These are phyloP conservation scores for Apomyelois bistriatella DNA, from an alignment of 2,888 invertebrate species.

Conservation along the genomic window DNA sequence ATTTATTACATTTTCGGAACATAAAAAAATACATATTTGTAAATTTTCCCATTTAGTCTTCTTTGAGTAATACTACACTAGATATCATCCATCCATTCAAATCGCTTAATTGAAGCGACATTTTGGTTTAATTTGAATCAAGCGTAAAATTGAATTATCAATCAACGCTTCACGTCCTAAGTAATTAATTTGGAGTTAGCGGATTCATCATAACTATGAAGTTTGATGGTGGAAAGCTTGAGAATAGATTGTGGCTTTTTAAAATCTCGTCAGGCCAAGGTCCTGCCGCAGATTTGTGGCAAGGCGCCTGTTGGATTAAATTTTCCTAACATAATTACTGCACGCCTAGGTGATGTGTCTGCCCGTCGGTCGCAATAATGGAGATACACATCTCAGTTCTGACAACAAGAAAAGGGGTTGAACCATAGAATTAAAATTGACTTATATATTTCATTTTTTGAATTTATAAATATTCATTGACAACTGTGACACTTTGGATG, in stretches of 20 bases:
- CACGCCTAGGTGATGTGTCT: conserved; percentile 39
- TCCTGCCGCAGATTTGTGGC: conserved; percentile 42
- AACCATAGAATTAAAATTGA: background rate
- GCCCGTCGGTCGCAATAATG: conserved; percentile 24
- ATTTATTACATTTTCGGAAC: too few species aligned
- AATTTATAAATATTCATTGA: too few species aligned
- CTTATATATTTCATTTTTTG: background rate
- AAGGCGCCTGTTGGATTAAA: conserved; percentile 47
- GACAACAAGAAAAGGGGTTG: background rate
- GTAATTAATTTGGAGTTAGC: conserved; percentile 16
- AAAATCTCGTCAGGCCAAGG: conserved; percentile 30
- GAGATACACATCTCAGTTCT: conserved; percentile 12
- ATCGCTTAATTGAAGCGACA: background rate
- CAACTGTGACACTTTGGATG: too few species aligned
- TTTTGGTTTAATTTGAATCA: conserved; percentile 10
- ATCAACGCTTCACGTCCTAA: conserved; percentile 9
- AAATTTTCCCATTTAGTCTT: background rate
- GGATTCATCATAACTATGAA: conserved; percentile 15
- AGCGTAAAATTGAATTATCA: conserved; percentile 11
- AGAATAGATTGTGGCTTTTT: conserved; percentile 33
- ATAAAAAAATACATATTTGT: too few species aligned
- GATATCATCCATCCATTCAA: background rate
- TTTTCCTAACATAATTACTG: conserved; percentile 61
- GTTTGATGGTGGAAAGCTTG: background rate
- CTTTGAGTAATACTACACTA: background rate